Evolutionary conservation across 2,888 invertebrate species (phyloP).

Genomic region (Apamea sordens): DNA sequence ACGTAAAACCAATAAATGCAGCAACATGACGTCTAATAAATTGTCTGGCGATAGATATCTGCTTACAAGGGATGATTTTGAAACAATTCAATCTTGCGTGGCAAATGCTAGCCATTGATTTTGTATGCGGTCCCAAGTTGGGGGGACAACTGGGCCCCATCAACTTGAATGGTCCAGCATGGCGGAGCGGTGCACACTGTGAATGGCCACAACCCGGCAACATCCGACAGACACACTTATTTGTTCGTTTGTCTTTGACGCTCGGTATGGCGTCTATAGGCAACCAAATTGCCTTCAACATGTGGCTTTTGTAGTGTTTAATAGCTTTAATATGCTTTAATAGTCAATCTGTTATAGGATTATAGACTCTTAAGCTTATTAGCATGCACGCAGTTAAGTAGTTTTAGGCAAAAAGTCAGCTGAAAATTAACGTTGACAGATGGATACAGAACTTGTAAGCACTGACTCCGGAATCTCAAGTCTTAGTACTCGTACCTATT

Average conservation of each 20-base stretch:
- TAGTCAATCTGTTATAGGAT: conserved; percentile 3
- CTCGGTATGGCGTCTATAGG: conserved; percentile 26
- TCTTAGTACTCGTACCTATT: too few species aligned
- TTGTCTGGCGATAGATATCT: conserved; percentile 29
- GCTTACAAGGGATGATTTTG: conserved; percentile 29
- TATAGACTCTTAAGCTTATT: background rate
- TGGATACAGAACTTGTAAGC: background rate
- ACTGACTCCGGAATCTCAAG: background rate
- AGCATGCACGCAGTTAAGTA: background rate
- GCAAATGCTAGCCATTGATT: conserved; percentile 77
- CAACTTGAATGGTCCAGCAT: conserved; percentile 69
- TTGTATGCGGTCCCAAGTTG: conserved; percentile 69
- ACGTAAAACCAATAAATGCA: conserved; percentile 36
- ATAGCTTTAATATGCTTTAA: background rate
- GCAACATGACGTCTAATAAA: conserved; percentile 26
- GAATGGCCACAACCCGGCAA: conserved; percentile 52
- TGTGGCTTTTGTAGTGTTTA: background rate
- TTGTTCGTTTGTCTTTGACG: conserved; percentile 53
- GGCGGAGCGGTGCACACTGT: conserved; percentile 54
- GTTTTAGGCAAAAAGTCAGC: background rate
- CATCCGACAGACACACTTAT: conserved; percentile 48
- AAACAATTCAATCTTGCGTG: conserved; percentile 53
- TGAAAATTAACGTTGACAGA: background rate
- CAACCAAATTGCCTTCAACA: conserved; percentile 29
- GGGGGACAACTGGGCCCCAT: conserved; percentile 70